A percentile compares a stretch with the other conserved stretches of the same genome.
Conservation (phyloP, 1,140 invertebrate genomes). For the Papilio machaon region DNA sequence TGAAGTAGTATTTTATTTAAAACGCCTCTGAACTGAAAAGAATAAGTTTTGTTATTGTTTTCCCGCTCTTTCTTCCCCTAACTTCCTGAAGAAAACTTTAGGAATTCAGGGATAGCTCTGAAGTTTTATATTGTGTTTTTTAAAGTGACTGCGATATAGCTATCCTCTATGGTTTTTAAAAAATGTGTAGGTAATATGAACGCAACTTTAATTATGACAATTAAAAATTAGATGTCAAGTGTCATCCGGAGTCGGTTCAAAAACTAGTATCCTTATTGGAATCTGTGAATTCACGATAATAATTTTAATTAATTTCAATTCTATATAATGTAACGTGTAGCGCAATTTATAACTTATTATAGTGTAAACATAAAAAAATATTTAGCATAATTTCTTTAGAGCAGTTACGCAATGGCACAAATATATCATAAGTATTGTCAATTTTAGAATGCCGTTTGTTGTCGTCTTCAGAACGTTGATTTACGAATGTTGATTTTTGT, state of each 20-base stretch:
- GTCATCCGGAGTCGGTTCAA: slow-evolving; percentile 21
- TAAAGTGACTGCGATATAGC: too few species aligned
- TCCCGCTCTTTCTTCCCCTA: too few species aligned
- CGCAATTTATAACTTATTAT: background rate
- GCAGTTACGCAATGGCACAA: background rate
- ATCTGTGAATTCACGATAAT: background rate
- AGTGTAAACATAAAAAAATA: slow-evolving; percentile 33
- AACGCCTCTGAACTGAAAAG: too few species aligned
- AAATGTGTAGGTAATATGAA: background rate
- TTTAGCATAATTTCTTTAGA: slow-evolving; percentile 32
- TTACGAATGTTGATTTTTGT: slow-evolving; percentile 73
- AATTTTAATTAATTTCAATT: background rate
- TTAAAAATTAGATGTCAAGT: background rate
- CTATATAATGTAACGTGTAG: background rate
- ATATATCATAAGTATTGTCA: slow-evolving; percentile 8
- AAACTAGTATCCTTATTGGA: slow-evolving; percentile 17
- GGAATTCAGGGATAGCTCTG: too few species aligned
- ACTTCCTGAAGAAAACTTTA: too few species aligned
- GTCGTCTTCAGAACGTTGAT: slow-evolving; percentile 58
- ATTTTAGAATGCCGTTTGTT: slow-evolving; percentile 30
- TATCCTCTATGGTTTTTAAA: background rate
- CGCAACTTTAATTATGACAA: background rate
- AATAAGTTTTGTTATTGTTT: too few species aligned
- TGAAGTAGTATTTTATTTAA: too few species aligned
- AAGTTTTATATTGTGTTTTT: too few species aligned